A percentile compares a stretch with the other conserved stretches of the same genome.
Conservation (phyloP, 1,140 invertebrate species). For the Drosophila pallidifrons region DNA sequence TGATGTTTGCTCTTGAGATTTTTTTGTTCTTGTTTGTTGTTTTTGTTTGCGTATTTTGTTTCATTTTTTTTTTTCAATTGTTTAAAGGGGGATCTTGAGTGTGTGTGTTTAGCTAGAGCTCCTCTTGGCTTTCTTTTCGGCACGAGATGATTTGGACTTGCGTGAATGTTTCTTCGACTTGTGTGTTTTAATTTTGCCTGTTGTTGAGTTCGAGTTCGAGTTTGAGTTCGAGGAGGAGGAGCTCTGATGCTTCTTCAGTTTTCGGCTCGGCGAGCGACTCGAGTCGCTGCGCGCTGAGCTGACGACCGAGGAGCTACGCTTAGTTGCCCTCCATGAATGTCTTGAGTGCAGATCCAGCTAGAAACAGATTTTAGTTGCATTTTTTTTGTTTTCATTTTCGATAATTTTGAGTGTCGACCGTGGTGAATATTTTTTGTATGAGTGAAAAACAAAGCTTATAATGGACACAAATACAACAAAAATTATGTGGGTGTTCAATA, state of each 20-base stretch:
- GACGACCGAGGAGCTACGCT: slow-evolving; percentile 65
- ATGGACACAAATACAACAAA: slow-evolving; percentile 8
- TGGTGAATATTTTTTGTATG: slow-evolving; percentile 1
- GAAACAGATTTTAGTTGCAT: slow-evolving; percentile 75
- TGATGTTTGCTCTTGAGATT: slow-evolving; percentile 3
- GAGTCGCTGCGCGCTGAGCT: slow-evolving; percentile 55
- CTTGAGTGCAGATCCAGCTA: slow-evolving; percentile 76
- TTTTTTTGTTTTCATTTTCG: slow-evolving; percentile 34
- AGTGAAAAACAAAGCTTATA: slow-evolving; percentile 34
- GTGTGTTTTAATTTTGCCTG: slow-evolving; percentile 62
- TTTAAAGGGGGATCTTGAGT: neutral
- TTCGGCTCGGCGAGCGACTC: slow-evolving; percentile 60
- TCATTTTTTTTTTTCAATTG: neutral
- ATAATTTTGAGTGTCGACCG: slow-evolving; percentile 18
- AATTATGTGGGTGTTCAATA: neutral
- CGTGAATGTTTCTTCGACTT: slow-evolving; percentile 72
- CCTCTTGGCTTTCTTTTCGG: slow-evolving; percentile 55
- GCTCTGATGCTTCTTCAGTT: slow-evolving; percentile 55
- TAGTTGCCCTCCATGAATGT: slow-evolving; percentile 73
- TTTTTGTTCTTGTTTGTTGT: neutral
- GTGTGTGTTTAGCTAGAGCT: slow-evolving; percentile 28
- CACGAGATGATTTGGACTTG: slow-evolving; percentile 57
- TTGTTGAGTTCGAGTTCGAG: neutral
- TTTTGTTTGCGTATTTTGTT: too few relatives aligned
- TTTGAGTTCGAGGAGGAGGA: slow-evolving; percentile 26